Conservation (phyloP, 2,113 vertebrate species). For the Pelecanus crispus region DNA sequence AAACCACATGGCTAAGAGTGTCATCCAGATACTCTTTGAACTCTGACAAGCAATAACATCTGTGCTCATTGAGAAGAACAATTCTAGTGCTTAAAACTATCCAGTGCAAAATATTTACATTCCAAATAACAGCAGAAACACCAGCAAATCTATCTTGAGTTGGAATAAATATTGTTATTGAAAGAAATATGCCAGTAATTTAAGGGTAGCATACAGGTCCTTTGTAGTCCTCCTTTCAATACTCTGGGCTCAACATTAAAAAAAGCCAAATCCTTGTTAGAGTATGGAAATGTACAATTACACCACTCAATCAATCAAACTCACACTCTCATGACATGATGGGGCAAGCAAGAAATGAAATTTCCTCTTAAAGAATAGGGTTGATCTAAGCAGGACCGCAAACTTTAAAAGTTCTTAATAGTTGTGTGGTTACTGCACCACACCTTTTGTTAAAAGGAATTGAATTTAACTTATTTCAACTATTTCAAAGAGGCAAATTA, state of each 20-base stretch:
- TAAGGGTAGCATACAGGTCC: neutral
- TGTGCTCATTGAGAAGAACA: neutral
- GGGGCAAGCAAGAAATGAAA: neutral
- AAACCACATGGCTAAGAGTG: neutral
- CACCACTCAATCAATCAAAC: neutral
- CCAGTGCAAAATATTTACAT: neutral
- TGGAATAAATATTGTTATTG: neutral
- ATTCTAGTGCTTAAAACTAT: neutral
- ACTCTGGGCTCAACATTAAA: neutral
- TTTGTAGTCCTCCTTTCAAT: neutral
- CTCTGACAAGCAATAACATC: neutral
- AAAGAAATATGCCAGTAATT: neutral
- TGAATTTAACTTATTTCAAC: neutral
- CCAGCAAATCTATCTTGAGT: neutral
- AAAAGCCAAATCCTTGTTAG: neutral
- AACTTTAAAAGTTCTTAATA: neutral
- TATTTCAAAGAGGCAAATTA: neutral
- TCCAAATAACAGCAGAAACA: neutral
- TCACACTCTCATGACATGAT: neutral
- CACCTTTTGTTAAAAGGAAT: neutral
- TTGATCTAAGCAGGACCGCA: neutral
- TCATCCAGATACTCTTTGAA: neutral
- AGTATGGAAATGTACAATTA: neutral
- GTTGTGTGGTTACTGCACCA: neutral
- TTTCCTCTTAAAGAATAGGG: neutral